phyloP scores from a whole-genome alignment of 2,797 vertebrate genomes.

The Heteromormyrus szaboi region DNA sequence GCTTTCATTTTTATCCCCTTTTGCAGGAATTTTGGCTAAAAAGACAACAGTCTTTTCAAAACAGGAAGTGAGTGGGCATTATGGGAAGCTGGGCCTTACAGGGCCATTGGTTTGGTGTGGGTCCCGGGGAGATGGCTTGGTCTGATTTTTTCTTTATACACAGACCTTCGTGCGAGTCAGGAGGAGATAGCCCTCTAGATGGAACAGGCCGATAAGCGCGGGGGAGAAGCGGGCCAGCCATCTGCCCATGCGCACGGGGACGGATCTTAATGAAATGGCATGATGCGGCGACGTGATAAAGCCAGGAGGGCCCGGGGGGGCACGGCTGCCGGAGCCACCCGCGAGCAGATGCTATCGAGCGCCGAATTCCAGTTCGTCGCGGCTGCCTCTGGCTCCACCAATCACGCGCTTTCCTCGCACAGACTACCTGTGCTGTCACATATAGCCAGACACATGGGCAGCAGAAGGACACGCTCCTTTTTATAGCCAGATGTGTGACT shows the following conservation, averaged over 20 bases:
- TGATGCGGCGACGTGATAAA: slow-evolving; percentile 22
- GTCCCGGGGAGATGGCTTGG: neutral
- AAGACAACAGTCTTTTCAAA: neutral
- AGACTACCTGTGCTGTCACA: neutral
- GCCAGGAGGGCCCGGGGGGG: neutral
- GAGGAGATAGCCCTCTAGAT: slow-evolving; percentile 32
- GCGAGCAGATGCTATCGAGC: slow-evolving; percentile 22
- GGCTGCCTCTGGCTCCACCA: neutral
- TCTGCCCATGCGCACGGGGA: slow-evolving; percentile 23
- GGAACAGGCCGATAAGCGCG: slow-evolving; percentile 27
- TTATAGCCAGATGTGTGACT: neutral
- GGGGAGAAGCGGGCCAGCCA: slow-evolving; percentile 19
- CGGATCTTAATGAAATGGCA: neutral
- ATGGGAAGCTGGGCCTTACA: neutral
- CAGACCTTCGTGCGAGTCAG: slow-evolving; percentile 29
- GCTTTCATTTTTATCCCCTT: neutral
- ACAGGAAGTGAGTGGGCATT: neutral
- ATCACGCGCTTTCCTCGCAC: neutral
- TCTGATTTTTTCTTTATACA: slow-evolving; percentile 16
- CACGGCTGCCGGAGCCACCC: slow-evolving; percentile 18
- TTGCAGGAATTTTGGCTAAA: neutral
- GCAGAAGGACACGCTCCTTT: neutral
- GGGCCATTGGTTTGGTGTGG: slow-evolving; percentile 16
- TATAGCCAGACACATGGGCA: neutral
- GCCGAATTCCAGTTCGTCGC: slow-evolving; percentile 10